Evolutionary conservation across 2,888 invertebrate species (phyloP), one percentile per base, ranked within the genome.

Genomic region (Phaonia tiefii): DNA sequence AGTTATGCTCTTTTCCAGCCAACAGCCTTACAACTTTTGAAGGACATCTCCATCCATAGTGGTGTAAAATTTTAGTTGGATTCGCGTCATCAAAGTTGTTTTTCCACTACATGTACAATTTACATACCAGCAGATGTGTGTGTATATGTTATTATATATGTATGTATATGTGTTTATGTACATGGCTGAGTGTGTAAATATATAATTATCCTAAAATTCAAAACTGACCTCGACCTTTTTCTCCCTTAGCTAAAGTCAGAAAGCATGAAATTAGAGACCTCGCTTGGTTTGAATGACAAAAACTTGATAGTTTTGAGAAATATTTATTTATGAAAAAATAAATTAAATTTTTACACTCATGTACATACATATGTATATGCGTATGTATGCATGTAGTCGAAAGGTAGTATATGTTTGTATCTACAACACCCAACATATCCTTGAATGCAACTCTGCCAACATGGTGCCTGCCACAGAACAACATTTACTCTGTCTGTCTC

Each of bases 201-300:
- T 56, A n/a, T 39, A 22, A 39, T 39, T 63, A 37, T 63, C 11
- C 10, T n/a, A n/a, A 7, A 15, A 37, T 39, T 63, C 63, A 63
- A 63, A 39, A 17, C 15, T 63, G 63, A 63, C 63, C 63, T 63
- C 63, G 42, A 63, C 63, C 63, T 63, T 63, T 63, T 42, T 20
- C 11, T 22, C 63, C 39, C 63, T 11, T 15, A 37, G 20, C 37
- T 1, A 20, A 5, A 22, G 3, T 22, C 3, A 15, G 15, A 63
- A 63, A 63, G 20, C 63, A 63, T 37, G 15, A 63, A 63, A 63
- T 63, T 63, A 63, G 42, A 63, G 42, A 39, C 63, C 63, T 63
- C 39, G 63, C 39, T 42, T n/a, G 63, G 37, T 60, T 60, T 60
- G 37, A 31, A 31, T 13, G 63, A 39, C 42, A 42, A 63, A 26